Evolutionary conservation across 2,797 vertebrate species (phyloP).

Genomic region (Pagetopsis macropterus): DNA sequence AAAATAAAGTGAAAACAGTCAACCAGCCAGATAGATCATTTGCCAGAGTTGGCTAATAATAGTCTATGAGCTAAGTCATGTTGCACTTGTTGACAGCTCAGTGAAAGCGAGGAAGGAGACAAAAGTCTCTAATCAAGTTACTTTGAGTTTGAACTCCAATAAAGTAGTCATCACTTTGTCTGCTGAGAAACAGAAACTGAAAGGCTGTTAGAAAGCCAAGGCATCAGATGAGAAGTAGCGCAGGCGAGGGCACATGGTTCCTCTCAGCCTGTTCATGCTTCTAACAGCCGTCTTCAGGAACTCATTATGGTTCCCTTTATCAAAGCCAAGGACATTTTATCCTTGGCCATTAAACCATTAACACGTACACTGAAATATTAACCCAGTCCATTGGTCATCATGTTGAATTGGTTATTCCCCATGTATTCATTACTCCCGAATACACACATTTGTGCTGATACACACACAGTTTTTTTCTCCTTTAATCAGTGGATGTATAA

Average conservation of each 20-base stretch:
- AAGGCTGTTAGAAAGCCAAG: constrained; percentile 49
- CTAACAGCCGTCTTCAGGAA: constrained; percentile 41
- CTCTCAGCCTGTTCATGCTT: constrained; percentile 51
- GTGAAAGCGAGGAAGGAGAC: constrained; percentile 39
- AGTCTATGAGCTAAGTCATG: constrained; percentile 53
- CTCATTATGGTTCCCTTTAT: constrained; percentile 60
- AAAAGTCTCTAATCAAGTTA: constrained; percentile 70
- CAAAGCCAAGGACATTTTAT: constrained; percentile 52
- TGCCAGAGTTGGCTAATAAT: constrained; percentile 54
- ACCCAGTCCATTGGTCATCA: constrained; percentile 38
- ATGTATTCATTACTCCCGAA: constrained; percentile 28
- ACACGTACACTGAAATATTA: constrained; percentile 44
- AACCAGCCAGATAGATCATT: constrained; percentile 27
- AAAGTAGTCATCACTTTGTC: constrained; percentile 61
- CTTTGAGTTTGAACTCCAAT: constrained; percentile 54
- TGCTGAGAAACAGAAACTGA: constrained; percentile 42
- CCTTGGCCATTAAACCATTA: constrained; percentile 53
- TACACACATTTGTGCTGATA: not conserved
- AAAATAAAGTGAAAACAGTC: constrained; percentile 62
- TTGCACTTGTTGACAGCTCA: constrained; percentile 59
- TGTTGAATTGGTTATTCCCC: constrained; percentile 47
- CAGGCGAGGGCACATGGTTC: constrained; percentile 34
- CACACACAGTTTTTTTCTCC: not conserved
- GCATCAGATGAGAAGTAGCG: constrained; percentile 48
- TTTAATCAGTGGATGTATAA: constrained; percentile 47